A percentile compares a stretch with the other conserved stretches of the same genome.
phyloP scores from a whole-genome alignment of 2,888 invertebrate species.

The Epistrophe grossulariae region DNA sequence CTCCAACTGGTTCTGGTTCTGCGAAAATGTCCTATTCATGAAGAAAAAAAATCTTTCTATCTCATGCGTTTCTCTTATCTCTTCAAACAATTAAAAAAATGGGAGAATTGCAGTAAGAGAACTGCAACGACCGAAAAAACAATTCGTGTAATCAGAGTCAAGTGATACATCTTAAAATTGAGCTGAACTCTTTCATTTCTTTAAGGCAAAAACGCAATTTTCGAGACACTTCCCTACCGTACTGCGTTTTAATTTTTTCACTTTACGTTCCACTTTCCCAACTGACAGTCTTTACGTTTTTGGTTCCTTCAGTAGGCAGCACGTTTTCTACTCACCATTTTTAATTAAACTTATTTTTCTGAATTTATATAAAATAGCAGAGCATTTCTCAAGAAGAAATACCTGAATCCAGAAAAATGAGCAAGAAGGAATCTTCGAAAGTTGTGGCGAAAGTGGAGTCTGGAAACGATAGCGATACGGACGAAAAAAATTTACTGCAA shows the following conservation, averaged over 20 bases:
- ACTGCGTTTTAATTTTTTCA: constrained; percentile 56
- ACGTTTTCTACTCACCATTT: constrained; percentile 65
- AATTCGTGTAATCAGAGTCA: too few species aligned
- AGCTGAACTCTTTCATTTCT: constrained; percentile 33
- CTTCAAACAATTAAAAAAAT: too few species aligned
- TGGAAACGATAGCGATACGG: constrained; percentile 61
- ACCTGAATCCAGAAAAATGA: constrained; percentile 50
- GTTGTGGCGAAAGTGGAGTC: constrained; percentile 54
- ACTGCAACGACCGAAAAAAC: too few species aligned
- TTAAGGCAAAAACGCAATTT: neutral
- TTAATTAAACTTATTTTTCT: constrained; percentile 68
- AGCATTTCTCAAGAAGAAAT: constrained; percentile 2
- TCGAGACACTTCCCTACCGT: constrained; percentile 34
- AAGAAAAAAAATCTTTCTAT: too few species aligned
- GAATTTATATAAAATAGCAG: constrained; percentile 33
- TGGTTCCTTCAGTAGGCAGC: constrained; percentile 64
- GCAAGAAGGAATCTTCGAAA: constrained; percentile 62
- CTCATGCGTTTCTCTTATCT: too few species aligned
- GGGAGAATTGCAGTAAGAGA: too few species aligned
- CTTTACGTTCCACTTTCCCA: constrained; percentile 46
- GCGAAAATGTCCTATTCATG: too few species aligned
- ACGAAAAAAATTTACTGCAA: constrained; percentile 59
- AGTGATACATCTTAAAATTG: too few species aligned
- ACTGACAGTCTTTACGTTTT: constrained; percentile 74
- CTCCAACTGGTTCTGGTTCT: too few species aligned